These are phyloP conservation scores for Parochlus steinenii DNA, from an alignment of 2,888 invertebrate species.

Conservation along the genomic window DNA sequence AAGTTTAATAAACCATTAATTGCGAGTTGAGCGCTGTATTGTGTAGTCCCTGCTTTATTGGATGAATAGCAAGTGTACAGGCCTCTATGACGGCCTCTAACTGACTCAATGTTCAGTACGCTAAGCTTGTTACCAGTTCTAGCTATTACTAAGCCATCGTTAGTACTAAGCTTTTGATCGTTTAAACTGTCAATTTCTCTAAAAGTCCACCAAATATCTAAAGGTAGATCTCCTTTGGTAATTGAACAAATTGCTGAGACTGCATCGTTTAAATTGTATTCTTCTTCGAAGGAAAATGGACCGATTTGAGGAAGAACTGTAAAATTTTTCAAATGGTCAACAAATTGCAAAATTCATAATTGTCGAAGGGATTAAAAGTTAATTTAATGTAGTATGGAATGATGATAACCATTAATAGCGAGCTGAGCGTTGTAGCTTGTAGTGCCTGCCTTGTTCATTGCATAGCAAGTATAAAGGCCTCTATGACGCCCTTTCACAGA, in stretches of 20 bases:
- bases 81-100: constrained; percentile 39
- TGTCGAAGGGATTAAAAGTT: neutral
- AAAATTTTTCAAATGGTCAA: constrained; percentile 45
- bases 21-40: constrained; percentile 37
- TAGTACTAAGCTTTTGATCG: constrained; percentile 44
- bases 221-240: constrained; percentile 62
- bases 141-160: constrained; percentile 36
- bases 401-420: constrained; percentile 37
- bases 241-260: constrained; percentile 54
- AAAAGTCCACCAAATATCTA: constrained; percentile 52
- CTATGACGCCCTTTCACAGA: constrained; percentile 48
- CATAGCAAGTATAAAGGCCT: constrained; percentile 60
- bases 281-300: constrained; percentile 57
- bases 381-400: neutral
- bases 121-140: constrained; percentile 48
- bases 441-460: constrained; percentile 45
- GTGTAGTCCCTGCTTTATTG: constrained; percentile 39
- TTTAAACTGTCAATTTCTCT: constrained; percentile 41
- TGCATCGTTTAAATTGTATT: constrained; percentile 60
- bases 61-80: constrained; percentile 44
- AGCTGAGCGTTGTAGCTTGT: constrained; percentile 38
- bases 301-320: constrained; percentile 64
- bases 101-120: constrained; percentile 38
- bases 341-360: constrained; percentile 28
- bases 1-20: constrained; percentile 37